A percentile compares a stretch with the other conserved stretches of the same genome.
phyloP scores from a whole-genome alignment of 2,113 vertebrate species.

The Grammomys surdaster region DNA sequence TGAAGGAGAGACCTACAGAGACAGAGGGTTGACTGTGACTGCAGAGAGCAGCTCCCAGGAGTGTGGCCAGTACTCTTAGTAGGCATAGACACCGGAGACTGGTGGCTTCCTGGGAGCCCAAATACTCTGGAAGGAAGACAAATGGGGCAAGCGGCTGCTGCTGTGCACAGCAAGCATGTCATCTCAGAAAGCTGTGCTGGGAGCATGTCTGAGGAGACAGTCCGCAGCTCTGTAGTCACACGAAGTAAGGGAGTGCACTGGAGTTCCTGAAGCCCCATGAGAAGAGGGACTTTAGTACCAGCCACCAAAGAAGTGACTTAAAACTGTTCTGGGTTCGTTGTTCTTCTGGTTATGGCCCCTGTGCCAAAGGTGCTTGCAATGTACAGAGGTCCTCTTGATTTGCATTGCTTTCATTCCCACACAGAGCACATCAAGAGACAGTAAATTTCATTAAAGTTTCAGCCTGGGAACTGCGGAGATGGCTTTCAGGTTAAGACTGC shows the following conservation, averaged over 20 bases:
- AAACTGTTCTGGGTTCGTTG: neutral
- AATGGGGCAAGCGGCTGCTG: neutral
- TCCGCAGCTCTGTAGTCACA: neutral
- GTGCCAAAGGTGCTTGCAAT: neutral
- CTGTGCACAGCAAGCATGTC: neutral
- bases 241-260: neutral
- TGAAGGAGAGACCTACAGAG: neutral
- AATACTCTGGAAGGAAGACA: neutral
- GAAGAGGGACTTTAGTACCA: neutral
- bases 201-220: neutral
- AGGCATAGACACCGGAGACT: neutral
- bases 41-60: neutral
- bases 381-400: conserved; percentile 10
- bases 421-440: neutral
- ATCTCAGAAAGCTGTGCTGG: neutral
- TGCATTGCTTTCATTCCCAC: neutral
- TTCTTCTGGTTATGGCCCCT: neutral
- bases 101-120: neutral
- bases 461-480: neutral
- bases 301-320: neutral
- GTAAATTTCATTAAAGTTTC: neutral
- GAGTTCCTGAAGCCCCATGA: neutral
- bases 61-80: too few relatives aligned
- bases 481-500: neutral
- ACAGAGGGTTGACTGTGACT: neutral